A percentile compares a stretch with the other conserved stretches of the same genome.
Evolutionary conservation across 2,797 vertebrate species (phyloP).

Genomic region (Acomys russatus): DNA sequence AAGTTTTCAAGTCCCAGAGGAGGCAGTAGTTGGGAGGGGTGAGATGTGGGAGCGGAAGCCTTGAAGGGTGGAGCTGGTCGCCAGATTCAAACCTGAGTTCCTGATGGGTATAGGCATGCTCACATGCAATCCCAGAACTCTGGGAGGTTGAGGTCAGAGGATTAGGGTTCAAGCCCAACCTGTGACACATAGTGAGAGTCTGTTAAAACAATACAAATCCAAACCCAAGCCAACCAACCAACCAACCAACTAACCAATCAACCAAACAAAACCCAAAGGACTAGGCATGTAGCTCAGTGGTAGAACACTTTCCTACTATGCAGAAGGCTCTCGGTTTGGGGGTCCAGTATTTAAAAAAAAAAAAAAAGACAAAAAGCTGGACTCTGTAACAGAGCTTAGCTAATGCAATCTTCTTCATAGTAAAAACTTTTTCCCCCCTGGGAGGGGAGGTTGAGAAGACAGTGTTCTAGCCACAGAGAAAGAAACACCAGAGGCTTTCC

Average conservation of each 20-base stretch:
- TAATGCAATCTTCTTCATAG: neutral
- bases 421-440: neutral
- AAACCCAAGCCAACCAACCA: no score
- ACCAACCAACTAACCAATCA: no score
- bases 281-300: neutral
- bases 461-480: neutral
- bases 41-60: neutral
- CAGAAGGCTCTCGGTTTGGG: neutral
- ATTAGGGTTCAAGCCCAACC: neutral
- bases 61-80: neutral
- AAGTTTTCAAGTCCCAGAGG: neutral
- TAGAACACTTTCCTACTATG: neutral
- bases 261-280: no score
- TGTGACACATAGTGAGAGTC: neutral
- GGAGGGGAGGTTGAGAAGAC: neutral
- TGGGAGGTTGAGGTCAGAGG: neutral
- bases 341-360: neutral
- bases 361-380: neutral
- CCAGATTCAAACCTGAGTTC: neutral
- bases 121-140: neutral
- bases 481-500: neutral
- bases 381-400: neutral
- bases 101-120: neutral
- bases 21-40: neutral
- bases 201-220: no score